A percentile compares a stretch with the other conserved stretches of the same genome.
Evolutionary conservation across 2,113 vertebrate genomes (phyloP).

Genomic region (Pithys albifrons): DNA sequence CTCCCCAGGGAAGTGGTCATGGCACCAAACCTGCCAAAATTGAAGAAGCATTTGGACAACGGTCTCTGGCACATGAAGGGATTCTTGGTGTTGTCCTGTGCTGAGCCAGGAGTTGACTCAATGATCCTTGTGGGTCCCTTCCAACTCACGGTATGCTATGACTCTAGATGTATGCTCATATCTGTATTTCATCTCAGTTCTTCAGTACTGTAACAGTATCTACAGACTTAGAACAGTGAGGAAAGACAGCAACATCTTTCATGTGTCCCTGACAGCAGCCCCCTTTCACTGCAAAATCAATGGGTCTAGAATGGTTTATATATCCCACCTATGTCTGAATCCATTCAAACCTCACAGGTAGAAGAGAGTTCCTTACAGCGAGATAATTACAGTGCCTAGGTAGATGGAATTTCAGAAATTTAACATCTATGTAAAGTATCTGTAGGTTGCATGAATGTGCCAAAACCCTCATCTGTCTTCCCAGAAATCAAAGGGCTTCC

Average conservation of each 20-base stretch:
- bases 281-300: not conserved
- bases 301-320: not conserved
- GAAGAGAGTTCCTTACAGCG: not conserved
- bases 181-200: not conserved
- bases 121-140: not conserved
- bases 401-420: not conserved
- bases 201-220: not conserved
- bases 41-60: not conserved
- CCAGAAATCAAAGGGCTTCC: constrained; percentile 16
- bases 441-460: not conserved
- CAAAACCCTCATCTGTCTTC: constrained; percentile 12
- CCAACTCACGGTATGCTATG: not conserved
- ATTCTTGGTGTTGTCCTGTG: not conserved
- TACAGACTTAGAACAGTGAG: not conserved
- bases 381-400: not conserved
- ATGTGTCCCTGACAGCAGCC: not conserved
- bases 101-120: not conserved
- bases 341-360: not conserved
- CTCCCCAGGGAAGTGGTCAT: not conserved
- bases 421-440: not conserved
- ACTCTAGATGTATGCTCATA: not conserved
- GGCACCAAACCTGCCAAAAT: not conserved
- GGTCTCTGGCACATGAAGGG: not conserved
- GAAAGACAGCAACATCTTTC: not conserved
- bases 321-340: not conserved